A percentile compares a stretch with the other conserved stretches of the same genome.
Evolutionary conservation across 2,888 invertebrate genomes (phyloP).

Genomic region (Drosophila macrospina): DNA sequence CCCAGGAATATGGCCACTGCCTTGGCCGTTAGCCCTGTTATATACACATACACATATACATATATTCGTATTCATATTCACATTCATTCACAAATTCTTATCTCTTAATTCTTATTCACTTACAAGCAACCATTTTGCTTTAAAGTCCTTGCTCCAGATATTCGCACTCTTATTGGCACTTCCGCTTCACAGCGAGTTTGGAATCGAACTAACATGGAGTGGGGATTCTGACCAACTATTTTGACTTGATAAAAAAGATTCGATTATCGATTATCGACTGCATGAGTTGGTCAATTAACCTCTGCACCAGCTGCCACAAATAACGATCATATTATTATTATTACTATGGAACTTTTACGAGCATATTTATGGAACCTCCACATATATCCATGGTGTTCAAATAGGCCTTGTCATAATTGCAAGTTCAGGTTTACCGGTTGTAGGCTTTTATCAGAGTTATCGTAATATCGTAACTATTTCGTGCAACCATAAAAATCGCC

Average conservation of each 20-base stretch:
- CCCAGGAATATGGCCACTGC: constrained; percentile 78
- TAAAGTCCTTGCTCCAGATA: constrained; percentile 41
- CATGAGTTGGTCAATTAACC: constrained; percentile 22
- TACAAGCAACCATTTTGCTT: constrained; percentile 69
- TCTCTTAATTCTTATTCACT: constrained; percentile 31
- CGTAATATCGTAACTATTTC: constrained; percentile 26
- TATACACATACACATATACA: constrained; percentile 22
- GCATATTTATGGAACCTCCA: constrained; percentile 32
- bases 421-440: constrained; percentile 17
- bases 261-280: constrained; percentile 35
- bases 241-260: constrained; percentile 55
- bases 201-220: constrained; percentile 52
- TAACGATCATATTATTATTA: constrained; percentile 36
- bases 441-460: constrained; percentile 27
- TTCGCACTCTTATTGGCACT: constrained; percentile 33
- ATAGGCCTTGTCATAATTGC: constrained; percentile 2
- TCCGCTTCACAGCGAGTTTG: constrained; percentile 47
- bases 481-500: constrained; percentile 61
- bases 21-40: constrained; percentile 76
- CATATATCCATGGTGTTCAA: constrained; percentile 30
- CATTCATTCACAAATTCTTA: background rate
- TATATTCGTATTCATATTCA: background rate
- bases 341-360: constrained; percentile 30
- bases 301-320: constrained; percentile 26
- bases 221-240: constrained; percentile 54